phyloP scores from a whole-genome alignment of 2,113 vertebrate genomes.

The Pionites leucogaster region DNA sequence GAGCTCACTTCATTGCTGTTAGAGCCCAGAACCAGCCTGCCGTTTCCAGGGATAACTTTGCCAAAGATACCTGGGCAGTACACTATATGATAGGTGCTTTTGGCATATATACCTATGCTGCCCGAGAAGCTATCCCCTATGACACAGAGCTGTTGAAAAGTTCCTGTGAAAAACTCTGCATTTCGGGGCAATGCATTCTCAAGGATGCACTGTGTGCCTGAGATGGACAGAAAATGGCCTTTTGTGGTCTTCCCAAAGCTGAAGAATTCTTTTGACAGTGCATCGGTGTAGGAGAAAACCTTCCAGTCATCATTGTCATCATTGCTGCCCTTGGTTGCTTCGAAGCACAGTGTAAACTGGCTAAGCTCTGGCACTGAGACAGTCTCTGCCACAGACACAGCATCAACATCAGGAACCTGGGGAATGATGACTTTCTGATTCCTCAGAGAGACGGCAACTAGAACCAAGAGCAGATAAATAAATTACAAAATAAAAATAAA shows the following conservation, averaged over 20 bases:
- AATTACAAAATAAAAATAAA: neutral
- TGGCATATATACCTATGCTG: slow-evolving; percentile 69
- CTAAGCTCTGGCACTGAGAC: slow-evolving; percentile 80
- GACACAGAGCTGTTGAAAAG: slow-evolving; percentile 83
- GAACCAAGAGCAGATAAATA: slow-evolving; percentile 22
- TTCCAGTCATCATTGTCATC: slow-evolving; percentile 77
- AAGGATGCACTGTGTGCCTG: slow-evolving; percentile 74
- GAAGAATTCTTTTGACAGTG: slow-evolving; percentile 47
- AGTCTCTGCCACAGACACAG: slow-evolving; percentile 68
- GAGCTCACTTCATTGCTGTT: slow-evolving; percentile 64
- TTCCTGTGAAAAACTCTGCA: slow-evolving; percentile 75
- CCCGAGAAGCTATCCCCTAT: slow-evolving; percentile 76
- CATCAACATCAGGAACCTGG: slow-evolving; percentile 37
- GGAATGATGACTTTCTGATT: slow-evolving; percentile 90
- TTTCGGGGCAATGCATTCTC: slow-evolving; percentile 57
- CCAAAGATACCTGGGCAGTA: slow-evolving; percentile 66
- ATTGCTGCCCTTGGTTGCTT: slow-evolving; percentile 74
- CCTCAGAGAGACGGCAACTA: slow-evolving; percentile 91
- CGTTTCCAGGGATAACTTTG: slow-evolving; percentile 72
- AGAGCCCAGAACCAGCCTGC: slow-evolving; percentile 81
- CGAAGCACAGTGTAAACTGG: slow-evolving; percentile 89
- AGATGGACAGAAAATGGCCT: slow-evolving; percentile 68
- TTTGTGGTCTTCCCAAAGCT: slow-evolving; percentile 73
- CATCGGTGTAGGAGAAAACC: slow-evolving; percentile 81
- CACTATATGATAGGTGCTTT: slow-evolving; percentile 55